Evolutionary conservation across 2,888 invertebrate genomes (phyloP).

Genomic region (Rhamnusium bicolor): DNA sequence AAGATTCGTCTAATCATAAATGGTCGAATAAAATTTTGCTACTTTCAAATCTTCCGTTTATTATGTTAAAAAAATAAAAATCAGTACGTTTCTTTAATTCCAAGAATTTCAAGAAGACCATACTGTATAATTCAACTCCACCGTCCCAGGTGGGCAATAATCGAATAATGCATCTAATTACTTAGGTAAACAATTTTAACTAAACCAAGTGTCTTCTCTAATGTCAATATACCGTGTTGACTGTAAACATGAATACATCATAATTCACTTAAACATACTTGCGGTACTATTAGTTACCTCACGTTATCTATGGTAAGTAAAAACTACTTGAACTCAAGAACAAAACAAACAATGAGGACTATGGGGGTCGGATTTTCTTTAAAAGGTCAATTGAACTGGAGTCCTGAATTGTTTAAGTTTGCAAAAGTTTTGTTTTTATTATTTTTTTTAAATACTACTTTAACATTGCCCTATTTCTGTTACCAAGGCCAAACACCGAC

Average conservation of each 20-base stretch:
- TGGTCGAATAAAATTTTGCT: too few species aligned
- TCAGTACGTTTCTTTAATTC: too few species aligned
- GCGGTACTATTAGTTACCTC: neutral
- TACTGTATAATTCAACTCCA: neutral
- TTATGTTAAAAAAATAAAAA: too few species aligned
- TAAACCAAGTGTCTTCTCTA: neutral
- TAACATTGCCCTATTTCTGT: too few species aligned
- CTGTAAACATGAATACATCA: neutral
- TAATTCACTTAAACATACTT: neutral
- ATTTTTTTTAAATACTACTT: too few species aligned
- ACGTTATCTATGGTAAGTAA: neutral
- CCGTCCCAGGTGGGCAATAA: neutral
- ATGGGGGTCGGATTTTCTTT: neutral
- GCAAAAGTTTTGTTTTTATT: too few species aligned
- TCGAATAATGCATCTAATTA: neutral
- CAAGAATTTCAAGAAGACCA: neutral
- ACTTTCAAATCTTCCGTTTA: too few species aligned
- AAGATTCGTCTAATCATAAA: too few species aligned
- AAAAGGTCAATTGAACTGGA: neutral
- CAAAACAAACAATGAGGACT: neutral
- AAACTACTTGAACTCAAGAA: neutral
- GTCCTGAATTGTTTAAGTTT: too few species aligned
- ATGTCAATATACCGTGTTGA: neutral
- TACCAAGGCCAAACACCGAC: too few species aligned
- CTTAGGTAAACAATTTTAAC: neutral